Evolutionary conservation across 2,888 invertebrate genomes (phyloP).

Genomic region (Gastracanthus pulcherrimus): DNA sequence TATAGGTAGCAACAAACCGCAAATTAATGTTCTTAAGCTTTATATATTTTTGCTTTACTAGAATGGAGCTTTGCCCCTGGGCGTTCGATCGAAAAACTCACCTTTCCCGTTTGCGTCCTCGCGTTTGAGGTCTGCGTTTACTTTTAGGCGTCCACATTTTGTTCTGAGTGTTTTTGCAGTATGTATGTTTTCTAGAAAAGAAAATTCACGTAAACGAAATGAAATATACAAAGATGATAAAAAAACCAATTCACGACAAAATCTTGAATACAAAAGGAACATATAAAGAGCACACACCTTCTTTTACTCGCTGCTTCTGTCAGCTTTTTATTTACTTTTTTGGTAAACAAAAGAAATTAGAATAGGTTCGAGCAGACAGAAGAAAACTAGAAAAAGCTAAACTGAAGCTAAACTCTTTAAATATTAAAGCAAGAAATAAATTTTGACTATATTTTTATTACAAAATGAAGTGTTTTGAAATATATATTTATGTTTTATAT

Average conservation of each 20-base stretch:
- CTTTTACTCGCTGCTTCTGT: not conserved
- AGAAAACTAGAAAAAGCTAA: not conserved
- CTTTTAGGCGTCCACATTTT: not conserved
- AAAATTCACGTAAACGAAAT: not conserved
- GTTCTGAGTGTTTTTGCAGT: not conserved
- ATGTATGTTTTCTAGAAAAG: not conserved
- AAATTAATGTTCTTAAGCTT: not conserved
- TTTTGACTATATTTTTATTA: too few species aligned
- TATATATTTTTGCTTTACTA: not conserved
- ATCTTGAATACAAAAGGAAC: not conserved
- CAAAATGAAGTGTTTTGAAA: too few species aligned
- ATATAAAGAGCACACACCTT: not conserved
- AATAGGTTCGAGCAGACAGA: not conserved
- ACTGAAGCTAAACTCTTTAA: not conserved
- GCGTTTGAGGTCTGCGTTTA: not conserved
- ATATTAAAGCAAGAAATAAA: not conserved
- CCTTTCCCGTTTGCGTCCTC: not conserved
- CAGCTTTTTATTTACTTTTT: not conserved
- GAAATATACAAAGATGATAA: not conserved
- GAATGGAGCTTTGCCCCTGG: not conserved
- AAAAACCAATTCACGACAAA: not conserved
- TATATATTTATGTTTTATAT: too few species aligned
- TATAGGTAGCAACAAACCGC: not conserved
- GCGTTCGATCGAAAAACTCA: conserved; percentile 1
- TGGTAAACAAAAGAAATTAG: not conserved